Conservation (phyloP, 1,140 invertebrate genomes). For the Drosophila neocordata region DNA sequence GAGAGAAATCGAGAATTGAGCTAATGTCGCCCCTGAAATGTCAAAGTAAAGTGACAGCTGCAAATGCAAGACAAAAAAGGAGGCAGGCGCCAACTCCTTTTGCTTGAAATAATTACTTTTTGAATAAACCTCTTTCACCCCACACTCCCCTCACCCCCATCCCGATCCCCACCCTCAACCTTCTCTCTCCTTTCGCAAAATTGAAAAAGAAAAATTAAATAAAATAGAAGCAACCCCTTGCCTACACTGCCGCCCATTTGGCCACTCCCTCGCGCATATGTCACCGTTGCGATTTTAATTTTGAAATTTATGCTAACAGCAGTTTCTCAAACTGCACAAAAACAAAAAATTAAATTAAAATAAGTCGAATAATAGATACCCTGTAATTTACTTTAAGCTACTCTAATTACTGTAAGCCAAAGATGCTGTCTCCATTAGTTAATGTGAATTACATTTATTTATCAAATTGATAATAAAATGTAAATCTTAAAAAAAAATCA, state of each 20-base stretch:
- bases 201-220: constrained; percentile 15
- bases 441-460: too few species aligned
- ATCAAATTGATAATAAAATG: too few species aligned
- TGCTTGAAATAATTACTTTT: constrained; percentile 82
- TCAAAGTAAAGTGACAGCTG: constrained; percentile 72
- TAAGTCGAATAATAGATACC: background rate
- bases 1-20: constrained; percentile 17
- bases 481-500: too few species aligned
- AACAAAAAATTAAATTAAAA: constrained; percentile 7
- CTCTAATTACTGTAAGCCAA: too few species aligned
- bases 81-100: constrained; percentile 55
- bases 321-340: constrained; percentile 48
- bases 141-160: too few species aligned
- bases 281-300: constrained; percentile 79
- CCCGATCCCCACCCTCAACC: constrained; percentile 1
- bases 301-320: constrained; percentile 80
- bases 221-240: constrained; percentile 10
- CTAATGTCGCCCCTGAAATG: constrained; percentile 60
- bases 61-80: constrained; percentile 38
- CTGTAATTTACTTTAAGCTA: background rate
- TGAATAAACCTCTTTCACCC: constrained; percentile 31
- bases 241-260: constrained; percentile 15
- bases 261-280: constrained; percentile 67
- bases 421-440: too few species aligned
- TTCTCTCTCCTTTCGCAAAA: constrained; percentile 9